Base-by-base conservation (phyloP, 2,888 invertebrate species). In the Hyalella azteca region DNA sequence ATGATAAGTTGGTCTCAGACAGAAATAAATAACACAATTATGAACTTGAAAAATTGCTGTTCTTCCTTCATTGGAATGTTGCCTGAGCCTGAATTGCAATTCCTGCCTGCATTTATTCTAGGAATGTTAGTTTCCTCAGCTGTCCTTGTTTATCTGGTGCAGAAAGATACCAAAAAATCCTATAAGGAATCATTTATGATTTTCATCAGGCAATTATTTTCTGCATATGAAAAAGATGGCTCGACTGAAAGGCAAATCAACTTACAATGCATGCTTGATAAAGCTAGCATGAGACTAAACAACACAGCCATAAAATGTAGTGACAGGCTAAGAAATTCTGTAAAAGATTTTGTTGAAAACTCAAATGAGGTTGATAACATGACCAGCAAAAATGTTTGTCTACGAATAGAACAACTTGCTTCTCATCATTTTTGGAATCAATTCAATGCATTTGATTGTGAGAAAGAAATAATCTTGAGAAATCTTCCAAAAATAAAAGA, bases 371-470 rank as follows among this genome's bases (percentile, higher is more conserved):
- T 36, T 32, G 66, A 36, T 19, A 66, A 36, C 19, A 66, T 5
- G 19, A 39, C 36, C 7, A 36, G 36, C 29, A 36, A 32, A 36
- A 66, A 32, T 36, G 36, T 29, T n/a, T 66, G 66, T 36, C 66
- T 66, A 11, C 32, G 39, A 36, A 36, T 66, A 29, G 66, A 66
- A 7, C 5, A 4, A 7, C 19, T 66, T 13, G 36, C 66, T 36
- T 32, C 66, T 4, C 39, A 66, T 66, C 11, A 32, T 19, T 66
- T 66, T 29, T 66, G 66, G 66, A 66, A 66, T 36, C 15, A 66
- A 29, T 66, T 66, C 66, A 66, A 66, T 66, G 66, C 66, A 29
- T 66, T 66, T 66, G 66, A 66, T 15, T 11, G 36, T 36, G 66
- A 66, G 36, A 36, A 36, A n/a, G 36, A 66, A 36, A 32, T 66